Base-by-base conservation (phyloP, 1,140 invertebrate genomes). In the Oscheius sp. region DNA sequence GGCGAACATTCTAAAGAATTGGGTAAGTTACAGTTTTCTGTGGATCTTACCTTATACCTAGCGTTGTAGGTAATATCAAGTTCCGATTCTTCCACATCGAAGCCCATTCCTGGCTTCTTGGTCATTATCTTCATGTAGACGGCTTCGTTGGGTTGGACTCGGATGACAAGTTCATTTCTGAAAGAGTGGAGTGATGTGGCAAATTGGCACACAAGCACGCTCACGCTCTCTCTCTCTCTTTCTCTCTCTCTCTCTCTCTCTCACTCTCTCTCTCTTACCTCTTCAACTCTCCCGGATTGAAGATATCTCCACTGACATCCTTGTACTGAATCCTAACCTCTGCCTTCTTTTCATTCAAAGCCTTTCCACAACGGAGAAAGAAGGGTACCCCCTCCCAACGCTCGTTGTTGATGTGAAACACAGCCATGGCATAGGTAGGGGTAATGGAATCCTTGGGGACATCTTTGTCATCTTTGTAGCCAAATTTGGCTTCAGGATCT, bases 311-410 rank as follows among this genome's bases (percentile, higher is more conserved):
- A 45, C 93, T 20, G 35, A 71, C 93, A 86, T 97, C 93, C 78
- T 91, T 90, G 85, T 94, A 98, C 85, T 98, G 95, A 76, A 98
- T 90, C 69, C 95, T 89, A 0, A 98, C 92, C 88, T 75, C 71
- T 7, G 70, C 72, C 20, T 73, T 75, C 20, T 45, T n/a, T n/a
- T 75, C 72, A 36, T 73, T 75, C 35, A 73, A 31, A 13, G 72
- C 91, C 90, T 97, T 97, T 68, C 95, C 95, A 88, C 94, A 97
- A 66, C 92, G 90, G 0, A 99, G 86, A 76, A 98, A 93, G 83
- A 98, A 98, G 3, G 95, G 95, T 3, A 98, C 93, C 7, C 93
- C 94, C 85, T 97, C 93, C 96, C 95, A 99, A 76, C 95, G 89
- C 84, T 97, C 94, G 86, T 97, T 99, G 71, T 68, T 86, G 58